phyloP scores from a whole-genome alignment of 1,140 invertebrate genomes.

The Chrysomallon squamiferum region DNA sequence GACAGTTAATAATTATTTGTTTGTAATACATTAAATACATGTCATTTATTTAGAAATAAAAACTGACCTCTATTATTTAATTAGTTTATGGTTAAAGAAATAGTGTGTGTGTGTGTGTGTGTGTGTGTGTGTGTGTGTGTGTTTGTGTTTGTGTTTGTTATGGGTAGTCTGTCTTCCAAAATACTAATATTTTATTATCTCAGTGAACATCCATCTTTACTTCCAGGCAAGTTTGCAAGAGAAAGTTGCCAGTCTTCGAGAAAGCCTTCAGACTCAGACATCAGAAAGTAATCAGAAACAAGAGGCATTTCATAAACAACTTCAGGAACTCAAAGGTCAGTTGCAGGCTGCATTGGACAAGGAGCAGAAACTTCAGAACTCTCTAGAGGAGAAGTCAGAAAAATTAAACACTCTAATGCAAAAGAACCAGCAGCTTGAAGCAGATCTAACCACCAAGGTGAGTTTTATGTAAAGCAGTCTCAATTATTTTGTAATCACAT shows the following conservation, averaged over 20 bases:
- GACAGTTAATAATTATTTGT: no score
- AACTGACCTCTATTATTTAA: no score
- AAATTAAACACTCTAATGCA: slow-evolving; percentile 39
- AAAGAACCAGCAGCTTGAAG: slow-evolving; percentile 41
- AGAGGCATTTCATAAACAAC: slow-evolving; percentile 47
- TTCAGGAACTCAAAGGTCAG: slow-evolving; percentile 50
- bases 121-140: no score
- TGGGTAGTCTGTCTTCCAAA: no score
- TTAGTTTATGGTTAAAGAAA: slow-evolving; percentile 74
- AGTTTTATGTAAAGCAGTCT: background rate
- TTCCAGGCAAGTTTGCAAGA: slow-evolving; percentile 48
- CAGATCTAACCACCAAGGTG: slow-evolving; percentile 38
- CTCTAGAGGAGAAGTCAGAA: slow-evolving; percentile 43
- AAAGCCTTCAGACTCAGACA: slow-evolving; percentile 31
- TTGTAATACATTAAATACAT: no score
- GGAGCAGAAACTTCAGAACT: slow-evolving; percentile 35
- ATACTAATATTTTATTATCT: no score
- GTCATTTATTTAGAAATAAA: no score
- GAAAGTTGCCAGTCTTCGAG: slow-evolving; percentile 42
- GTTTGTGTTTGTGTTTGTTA: no score
- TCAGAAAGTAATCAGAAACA: slow-evolving; percentile 36
- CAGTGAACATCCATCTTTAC: no score
- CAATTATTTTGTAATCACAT: no score
- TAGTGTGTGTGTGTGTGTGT: slow-evolving; percentile 74
- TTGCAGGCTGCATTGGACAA: slow-evolving; percentile 40